These are phyloP conservation scores for Ryuthela nishihirai DNA, from an alignment of 2,888 invertebrate species.

Conservation along the genomic window DNA sequence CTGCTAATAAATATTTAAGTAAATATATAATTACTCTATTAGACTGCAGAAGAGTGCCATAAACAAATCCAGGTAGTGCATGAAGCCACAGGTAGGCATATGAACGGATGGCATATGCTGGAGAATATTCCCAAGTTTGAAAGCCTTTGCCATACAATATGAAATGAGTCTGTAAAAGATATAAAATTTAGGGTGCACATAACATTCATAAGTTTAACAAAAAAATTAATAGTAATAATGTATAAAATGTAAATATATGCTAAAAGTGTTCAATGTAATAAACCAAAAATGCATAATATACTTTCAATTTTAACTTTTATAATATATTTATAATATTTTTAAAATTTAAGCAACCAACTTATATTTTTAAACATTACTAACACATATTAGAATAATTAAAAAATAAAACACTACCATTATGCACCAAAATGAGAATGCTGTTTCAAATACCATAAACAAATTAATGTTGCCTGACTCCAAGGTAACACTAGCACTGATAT, in stretches of 20 bases:
- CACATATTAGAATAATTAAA: too few relatives aligned
- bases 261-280: neutral
- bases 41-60: constrained; percentile 68
- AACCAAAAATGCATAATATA: too few relatives aligned
- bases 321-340: too few relatives aligned
- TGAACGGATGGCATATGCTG: constrained; percentile 86
- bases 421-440: too few relatives aligned
- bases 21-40: constrained; percentile 56
- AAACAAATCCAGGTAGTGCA: constrained; percentile 78
- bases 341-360: too few relatives aligned
- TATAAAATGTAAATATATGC: neutral
- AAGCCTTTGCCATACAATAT: constrained; percentile 86
- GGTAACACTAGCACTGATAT: too few relatives aligned
- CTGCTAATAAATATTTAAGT: too few relatives aligned
- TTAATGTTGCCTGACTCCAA: too few relatives aligned
- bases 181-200: neutral
- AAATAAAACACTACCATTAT: too few relatives aligned
- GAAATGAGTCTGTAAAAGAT: constrained; percentile 60
- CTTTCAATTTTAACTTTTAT: too few relatives aligned
- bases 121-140: constrained; percentile 99
- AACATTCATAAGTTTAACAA: neutral
- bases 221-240: neutral
- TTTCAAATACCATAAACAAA: too few relatives aligned
- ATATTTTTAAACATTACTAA: too few relatives aligned
- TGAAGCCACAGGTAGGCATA: constrained; percentile 90